These are phyloP conservation scores for Oreochromis tanganicae DNA, from an alignment of 2,113 vertebrate genomes.

Conservation along the genomic window DNA sequence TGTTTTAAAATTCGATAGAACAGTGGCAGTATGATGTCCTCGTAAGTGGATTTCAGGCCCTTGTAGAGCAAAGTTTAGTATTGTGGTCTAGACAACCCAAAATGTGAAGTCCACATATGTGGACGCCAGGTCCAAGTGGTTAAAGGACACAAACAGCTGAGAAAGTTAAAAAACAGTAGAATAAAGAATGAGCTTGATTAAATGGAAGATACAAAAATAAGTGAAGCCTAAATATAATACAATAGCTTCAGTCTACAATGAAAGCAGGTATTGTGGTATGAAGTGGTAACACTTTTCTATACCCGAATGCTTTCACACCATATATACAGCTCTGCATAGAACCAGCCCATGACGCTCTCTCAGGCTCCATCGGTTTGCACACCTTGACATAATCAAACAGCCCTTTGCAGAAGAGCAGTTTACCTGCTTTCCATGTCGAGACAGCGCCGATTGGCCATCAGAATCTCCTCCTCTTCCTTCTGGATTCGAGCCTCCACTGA, in stretches of 20 bases:
- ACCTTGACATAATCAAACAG: neutral
- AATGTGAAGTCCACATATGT: neutral
- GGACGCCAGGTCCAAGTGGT: neutral
- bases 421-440: constrained; percentile 98
- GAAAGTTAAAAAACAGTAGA: neutral
- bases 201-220: neutral
- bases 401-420: neutral
- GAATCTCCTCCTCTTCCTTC: constrained; percentile 97
- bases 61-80: neutral
- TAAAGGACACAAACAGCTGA: neutral
- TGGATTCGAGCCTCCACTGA: constrained; percentile 94
- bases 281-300: fast-evolving
- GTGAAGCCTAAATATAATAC: neutral
- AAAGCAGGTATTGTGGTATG: neutral
- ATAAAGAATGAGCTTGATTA: neutral
- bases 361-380: neutral
- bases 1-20: neutral
- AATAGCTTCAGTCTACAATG: fast-evolving
- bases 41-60: neutral
- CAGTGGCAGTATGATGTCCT: neutral
- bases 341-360: neutral
- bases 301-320: neutral
- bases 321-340: neutral
- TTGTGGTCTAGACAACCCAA: fast-evolving
- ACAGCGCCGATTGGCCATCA: constrained; percentile 94